These are phyloP conservation scores for Ectemnius continuus DNA, from an alignment of 2,888 invertebrate species.

Conservation along the genomic window DNA sequence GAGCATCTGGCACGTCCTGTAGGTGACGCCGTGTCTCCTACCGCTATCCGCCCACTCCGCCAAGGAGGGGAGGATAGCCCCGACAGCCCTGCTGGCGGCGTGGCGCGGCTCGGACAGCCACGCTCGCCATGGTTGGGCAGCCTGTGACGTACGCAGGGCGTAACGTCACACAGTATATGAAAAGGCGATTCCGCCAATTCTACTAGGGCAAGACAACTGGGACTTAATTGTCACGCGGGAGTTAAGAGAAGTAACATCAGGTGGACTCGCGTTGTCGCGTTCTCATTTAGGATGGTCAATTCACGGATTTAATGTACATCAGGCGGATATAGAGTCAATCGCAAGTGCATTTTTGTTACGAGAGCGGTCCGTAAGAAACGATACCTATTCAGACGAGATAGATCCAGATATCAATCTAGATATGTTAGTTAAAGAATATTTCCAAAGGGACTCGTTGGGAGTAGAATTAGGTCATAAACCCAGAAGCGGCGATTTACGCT, in stretches of 20 bases:
- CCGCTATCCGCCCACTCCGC: too few relatives aligned
- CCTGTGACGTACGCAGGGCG: too few relatives aligned
- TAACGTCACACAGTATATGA: not conserved
- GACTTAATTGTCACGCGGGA: not conserved
- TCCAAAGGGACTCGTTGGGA: not conserved
- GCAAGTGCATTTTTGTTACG: too few relatives aligned
- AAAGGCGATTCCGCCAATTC: not conserved
- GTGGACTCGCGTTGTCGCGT: not conserved
- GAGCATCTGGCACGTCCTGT: too few relatives aligned
- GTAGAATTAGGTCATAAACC: not conserved
- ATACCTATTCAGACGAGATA: not conserved
- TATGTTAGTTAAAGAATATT: slow-evolving; percentile 2
- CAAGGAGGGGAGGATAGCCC: too few relatives aligned
- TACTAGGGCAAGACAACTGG: slow-evolving; percentile 32
- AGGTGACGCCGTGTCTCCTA: too few relatives aligned
- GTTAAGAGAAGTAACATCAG: not conserved
- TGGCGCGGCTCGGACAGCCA: too few relatives aligned
- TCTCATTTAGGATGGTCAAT: not conserved
- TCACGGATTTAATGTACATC: not conserved
- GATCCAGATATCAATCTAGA: not conserved
- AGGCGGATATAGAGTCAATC: too few relatives aligned
- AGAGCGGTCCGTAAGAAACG: not conserved
- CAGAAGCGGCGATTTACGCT: not conserved
- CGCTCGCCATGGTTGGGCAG: too few relatives aligned
- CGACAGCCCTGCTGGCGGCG: too few relatives aligned